A percentile compares a stretch with the other conserved stretches of the same genome.
phyloP scores from a whole-genome alignment of 1,140 invertebrate species.

The Adelges cooleyi region DNA sequence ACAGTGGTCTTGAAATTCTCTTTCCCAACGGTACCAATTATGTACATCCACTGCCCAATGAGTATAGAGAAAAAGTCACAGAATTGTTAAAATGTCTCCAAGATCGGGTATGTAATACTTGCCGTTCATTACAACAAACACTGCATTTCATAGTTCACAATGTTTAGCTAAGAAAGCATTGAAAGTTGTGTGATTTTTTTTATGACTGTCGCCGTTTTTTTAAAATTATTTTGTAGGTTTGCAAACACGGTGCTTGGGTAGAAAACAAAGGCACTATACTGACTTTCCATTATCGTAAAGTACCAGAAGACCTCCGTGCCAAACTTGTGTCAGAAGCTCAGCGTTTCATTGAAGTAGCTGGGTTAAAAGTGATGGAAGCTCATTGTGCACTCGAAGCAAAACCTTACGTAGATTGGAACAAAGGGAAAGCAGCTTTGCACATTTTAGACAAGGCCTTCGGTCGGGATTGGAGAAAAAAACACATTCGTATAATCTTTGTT shows the following conservation, averaged over 20 bases:
- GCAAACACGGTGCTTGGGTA: constrained; percentile 78
- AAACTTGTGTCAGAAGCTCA: constrained; percentile 55
- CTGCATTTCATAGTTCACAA: too few relatives aligned
- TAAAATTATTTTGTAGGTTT: constrained; percentile 42
- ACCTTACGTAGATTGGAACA: constrained; percentile 82
- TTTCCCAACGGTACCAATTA: constrained; percentile 85
- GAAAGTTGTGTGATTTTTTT: too few relatives aligned
- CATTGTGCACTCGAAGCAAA: constrained; percentile 78
- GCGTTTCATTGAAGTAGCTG: constrained; percentile 57
- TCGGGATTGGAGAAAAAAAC: constrained; percentile 79
- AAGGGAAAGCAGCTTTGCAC: constrained; percentile 79
- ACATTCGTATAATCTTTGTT: constrained; percentile 78
- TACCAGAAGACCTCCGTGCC: constrained; percentile 51
- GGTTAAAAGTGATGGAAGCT: constrained; percentile 62
- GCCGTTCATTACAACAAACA: too few relatives aligned
- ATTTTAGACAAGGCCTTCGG: constrained; percentile 79
- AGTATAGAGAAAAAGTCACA: constrained; percentile 72
- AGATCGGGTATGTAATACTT: constrained; percentile 53
- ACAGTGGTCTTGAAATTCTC: constrained; percentile 77
- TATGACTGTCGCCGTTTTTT: neutral
- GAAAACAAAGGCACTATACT: constrained; percentile 80
- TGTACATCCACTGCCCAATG: constrained; percentile 78
- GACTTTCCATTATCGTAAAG: constrained; percentile 80
- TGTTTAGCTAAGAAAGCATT: too few relatives aligned
- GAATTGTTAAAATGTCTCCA: constrained; percentile 65